Percentiles rank a stretch among this genome's conserved stretches.
phyloP scores from a whole-genome alignment of 2,113 vertebrate genomes.

The Nothobranchius furzeri region DNA sequence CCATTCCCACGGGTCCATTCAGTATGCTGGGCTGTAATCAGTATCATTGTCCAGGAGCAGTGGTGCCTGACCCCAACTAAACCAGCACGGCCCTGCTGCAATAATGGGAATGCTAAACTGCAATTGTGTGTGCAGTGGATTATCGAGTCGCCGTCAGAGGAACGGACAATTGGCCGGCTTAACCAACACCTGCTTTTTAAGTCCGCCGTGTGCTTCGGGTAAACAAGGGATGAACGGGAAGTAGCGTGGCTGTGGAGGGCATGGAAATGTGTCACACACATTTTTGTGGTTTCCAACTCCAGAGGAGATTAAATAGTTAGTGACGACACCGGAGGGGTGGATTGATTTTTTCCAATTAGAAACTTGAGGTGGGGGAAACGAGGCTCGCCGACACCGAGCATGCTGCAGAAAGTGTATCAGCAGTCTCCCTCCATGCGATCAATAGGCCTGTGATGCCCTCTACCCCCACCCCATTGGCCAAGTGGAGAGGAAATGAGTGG shows the following conservation, averaged over 20 bases:
- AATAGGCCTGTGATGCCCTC: slow-evolving; percentile 50
- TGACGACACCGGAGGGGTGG: slow-evolving; percentile 7
- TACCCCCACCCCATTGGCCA: slow-evolving; percentile 10
- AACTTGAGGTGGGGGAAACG: slow-evolving; percentile 47
- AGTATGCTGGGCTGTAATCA: slow-evolving; percentile 45
- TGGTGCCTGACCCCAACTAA: slow-evolving; percentile 61
- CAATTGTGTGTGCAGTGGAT: slow-evolving; percentile 64
- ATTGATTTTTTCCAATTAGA: slow-evolving; percentile 51
- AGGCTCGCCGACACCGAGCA: slow-evolving; percentile 29
- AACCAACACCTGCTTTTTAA: slow-evolving; percentile 56
- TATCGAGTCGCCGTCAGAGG: slow-evolving; percentile 47
- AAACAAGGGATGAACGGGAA: slow-evolving; percentile 24
- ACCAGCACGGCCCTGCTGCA: slow-evolving; percentile 47
- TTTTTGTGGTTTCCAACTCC: not conserved
- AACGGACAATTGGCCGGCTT: slow-evolving; percentile 49
- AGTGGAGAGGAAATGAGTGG: slow-evolving; percentile 45
- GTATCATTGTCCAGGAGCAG: slow-evolving; percentile 65
- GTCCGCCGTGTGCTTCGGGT: slow-evolving; percentile 25
- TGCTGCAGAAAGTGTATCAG: slow-evolving; percentile 59
- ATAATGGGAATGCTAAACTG: slow-evolving; percentile 70
- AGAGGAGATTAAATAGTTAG: slow-evolving; percentile 15
- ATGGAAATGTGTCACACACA: slow-evolving; percentile 2
- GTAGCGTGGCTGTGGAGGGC: slow-evolving; percentile 5
- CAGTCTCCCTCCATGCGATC: slow-evolving; percentile 51
- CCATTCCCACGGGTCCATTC: slow-evolving; percentile 22